phyloP scores from a whole-genome alignment of 2,113 vertebrate genomes.

The Crocuta crocuta region DNA sequence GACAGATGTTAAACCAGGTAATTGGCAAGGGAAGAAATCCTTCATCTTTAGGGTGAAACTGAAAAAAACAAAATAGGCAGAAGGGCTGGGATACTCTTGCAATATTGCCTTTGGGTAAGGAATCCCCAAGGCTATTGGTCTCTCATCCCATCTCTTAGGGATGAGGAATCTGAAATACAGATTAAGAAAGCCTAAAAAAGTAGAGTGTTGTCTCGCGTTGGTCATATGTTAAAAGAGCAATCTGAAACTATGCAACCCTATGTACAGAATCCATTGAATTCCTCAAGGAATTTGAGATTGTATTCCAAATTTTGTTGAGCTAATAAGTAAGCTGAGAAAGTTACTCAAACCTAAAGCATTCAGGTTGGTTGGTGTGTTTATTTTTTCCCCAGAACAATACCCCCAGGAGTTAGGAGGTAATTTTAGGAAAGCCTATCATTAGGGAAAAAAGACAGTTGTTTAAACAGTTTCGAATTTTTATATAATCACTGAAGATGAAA shows the following conservation, averaged over 20 bases:
- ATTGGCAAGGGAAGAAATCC: neutral
- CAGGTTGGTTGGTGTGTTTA: neutral
- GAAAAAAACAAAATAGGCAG: neutral
- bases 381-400: neutral
- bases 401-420: neutral
- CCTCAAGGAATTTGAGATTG: neutral
- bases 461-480: neutral
- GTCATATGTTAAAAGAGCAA: constrained; percentile 17
- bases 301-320: neutral
- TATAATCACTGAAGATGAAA: neutral
- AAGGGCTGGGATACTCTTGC: neutral
- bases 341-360: neutral
- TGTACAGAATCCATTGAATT: neutral
- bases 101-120: neutral
- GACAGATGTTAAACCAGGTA: constrained; percentile 13
- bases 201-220: neutral
- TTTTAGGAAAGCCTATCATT: constrained; percentile 30
- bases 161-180: neutral
- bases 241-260: neutral
- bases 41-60: constrained; percentile 1
- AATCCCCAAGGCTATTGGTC: neutral
- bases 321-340: neutral
- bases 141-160: neutral
- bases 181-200: neutral
- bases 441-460: neutral